Evolutionary conservation across 2,113 vertebrate species (phyloP).

Genomic region (Brevimyrus niger): DNA sequence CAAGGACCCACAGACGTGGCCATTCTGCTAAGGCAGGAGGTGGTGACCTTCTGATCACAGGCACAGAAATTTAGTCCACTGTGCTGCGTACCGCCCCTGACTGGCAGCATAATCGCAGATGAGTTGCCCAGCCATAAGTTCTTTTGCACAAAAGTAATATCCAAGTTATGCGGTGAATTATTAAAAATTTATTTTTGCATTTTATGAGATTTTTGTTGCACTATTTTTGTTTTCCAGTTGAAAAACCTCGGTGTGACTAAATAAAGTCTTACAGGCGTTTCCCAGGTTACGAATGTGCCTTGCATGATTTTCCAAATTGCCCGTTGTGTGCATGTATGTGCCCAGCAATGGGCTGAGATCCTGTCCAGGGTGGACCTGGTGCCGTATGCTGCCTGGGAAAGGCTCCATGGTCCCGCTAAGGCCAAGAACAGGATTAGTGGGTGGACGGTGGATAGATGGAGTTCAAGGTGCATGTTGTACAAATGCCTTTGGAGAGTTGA

Average conservation of each 20-base stretch:
- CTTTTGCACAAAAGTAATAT: too few relatives aligned
- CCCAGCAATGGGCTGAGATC: too few relatives aligned
- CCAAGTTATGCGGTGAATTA: neutral
- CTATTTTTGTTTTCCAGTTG: neutral
- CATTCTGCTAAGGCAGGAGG: neutral
- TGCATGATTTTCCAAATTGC: too few relatives aligned
- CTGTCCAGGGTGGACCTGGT: too few relatives aligned
- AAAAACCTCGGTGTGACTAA: neutral
- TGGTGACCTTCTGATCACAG: neutral
- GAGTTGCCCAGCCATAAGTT: neutral
- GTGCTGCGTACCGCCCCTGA: neutral
- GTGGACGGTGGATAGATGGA: neutral
- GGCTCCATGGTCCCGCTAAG: too few relatives aligned
- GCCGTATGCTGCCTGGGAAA: too few relatives aligned
- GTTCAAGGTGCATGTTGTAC: neutral
- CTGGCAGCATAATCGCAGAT: neutral
- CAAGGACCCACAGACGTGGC: neutral
- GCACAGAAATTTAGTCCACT: neutral
- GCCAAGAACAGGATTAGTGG: neutral
- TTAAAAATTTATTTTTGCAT: neutral
- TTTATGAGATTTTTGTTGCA: neutral
- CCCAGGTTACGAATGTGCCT: too few relatives aligned
- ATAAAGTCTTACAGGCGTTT: neutral
- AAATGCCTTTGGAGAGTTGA: neutral
- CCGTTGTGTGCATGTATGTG: too few relatives aligned